Evolutionary conservation across 2,888 invertebrate genomes (phyloP).

Genomic region (Cheilosia grossa): DNA sequence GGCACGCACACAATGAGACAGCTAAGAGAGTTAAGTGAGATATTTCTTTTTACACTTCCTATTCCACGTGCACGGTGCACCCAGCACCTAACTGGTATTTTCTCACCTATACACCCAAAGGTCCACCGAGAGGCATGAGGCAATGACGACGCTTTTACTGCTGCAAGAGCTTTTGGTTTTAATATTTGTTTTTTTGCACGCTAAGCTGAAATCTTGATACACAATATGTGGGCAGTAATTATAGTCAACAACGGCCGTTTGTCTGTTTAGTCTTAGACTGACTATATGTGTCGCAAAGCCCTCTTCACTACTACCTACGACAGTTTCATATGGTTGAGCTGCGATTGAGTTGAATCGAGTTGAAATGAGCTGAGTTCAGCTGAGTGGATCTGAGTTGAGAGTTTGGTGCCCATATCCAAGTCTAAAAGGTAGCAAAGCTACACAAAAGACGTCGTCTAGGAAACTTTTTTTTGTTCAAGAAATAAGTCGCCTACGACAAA

Average conservation of each 20-base stretch:
- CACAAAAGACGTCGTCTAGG: conserved; percentile 7
- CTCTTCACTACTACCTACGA: conserved; percentile 29
- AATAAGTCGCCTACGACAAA: conserved; percentile 61
- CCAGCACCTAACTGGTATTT: conserved; percentile 12
- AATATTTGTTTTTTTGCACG: conserved; percentile 26
- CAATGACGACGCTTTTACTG: conserved; percentile 3
- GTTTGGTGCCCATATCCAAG: conserved; percentile 11
- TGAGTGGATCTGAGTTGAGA: neutral
- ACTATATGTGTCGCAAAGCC: conserved; percentile 36
- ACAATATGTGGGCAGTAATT: conserved; percentile 21
- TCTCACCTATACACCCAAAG: conserved; percentile 3
- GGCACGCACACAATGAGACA: neutral
- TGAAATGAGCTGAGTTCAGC: neutral
- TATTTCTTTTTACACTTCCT: conserved; percentile 42
- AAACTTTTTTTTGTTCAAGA: conserved; percentile 43
- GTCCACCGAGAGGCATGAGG: neutral
- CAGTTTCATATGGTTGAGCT: neutral
- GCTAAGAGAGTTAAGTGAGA: conserved; percentile 46
- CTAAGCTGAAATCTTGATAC: conserved; percentile 38
- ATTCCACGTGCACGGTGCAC: conserved; percentile 17
- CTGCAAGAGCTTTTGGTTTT: conserved; percentile 45
- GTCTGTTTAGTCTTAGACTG: no score
- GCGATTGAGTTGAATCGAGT: conserved; percentile 6
- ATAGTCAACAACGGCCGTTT: conserved; percentile 34
- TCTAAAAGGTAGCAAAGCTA: conserved; percentile 38